Evolutionary conservation across 2,113 vertebrate species (phyloP).

Genomic region (Sardina pilchardus): DNA sequence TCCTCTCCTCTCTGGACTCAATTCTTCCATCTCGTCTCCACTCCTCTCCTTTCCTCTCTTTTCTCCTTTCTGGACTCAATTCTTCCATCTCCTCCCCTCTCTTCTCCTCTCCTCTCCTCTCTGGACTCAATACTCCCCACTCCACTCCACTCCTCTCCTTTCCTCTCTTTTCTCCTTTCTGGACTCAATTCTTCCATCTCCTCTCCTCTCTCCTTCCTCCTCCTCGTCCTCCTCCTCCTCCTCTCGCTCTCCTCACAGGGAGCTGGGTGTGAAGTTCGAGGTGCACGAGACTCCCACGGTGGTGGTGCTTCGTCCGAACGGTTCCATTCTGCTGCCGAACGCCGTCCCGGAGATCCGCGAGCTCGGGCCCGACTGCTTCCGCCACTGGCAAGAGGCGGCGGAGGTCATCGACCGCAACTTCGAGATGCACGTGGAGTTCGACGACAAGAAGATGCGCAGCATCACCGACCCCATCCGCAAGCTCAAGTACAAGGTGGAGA

Average conservation of each 20-base stretch:
- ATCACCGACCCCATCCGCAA: conserved; percentile 78
- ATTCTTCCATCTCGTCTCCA: too few species aligned
- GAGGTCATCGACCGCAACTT: conserved; percentile 86
- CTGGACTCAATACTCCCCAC: too few species aligned
- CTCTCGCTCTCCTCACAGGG: conserved; percentile 60
- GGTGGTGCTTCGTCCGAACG: conserved; percentile 84
- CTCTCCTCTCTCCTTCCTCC: neutral
- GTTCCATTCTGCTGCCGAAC: conserved; percentile 76
- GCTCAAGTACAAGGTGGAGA: conserved; percentile 81
- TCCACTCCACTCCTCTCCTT: too few species aligned
- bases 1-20: too few species aligned
- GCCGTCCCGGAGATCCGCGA: conserved; percentile 78
- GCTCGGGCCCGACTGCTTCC: conserved; percentile 78
- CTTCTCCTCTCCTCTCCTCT: too few species aligned
- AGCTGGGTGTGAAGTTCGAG: conserved; percentile 77
- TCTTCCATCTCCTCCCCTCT: too few species aligned
- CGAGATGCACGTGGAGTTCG: conserved; percentile 76
- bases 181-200: too few species aligned
- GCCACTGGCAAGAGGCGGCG: conserved; percentile 84
- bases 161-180: too few species aligned
- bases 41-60: neutral
- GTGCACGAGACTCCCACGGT: conserved; percentile 78
- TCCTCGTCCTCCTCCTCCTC: too few species aligned
- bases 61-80: too few species aligned
- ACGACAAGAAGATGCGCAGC: conserved; percentile 72